Evolutionary conservation across 2,113 vertebrate species (phyloP).

Genomic region (Pao palembangensis): DNA sequence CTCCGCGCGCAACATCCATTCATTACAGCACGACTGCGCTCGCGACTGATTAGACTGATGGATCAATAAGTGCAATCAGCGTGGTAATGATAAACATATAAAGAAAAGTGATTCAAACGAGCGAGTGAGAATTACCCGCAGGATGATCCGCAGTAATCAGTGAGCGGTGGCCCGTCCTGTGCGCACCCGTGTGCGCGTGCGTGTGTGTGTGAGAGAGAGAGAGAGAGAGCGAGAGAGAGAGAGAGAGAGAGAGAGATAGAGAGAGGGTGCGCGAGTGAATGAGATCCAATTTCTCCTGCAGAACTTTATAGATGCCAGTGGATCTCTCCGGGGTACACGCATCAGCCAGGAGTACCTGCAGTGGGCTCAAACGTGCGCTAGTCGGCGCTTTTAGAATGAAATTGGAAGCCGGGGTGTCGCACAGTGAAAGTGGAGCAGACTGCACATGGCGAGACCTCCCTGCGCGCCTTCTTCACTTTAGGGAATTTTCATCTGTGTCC

Average conservation of each 20-base stretch:
- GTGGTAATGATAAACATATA: constrained; percentile 50
- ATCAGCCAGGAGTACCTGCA: constrained; percentile 14
- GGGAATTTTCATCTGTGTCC: background rate
- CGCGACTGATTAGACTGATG: constrained; percentile 50
- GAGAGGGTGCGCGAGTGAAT: background rate
- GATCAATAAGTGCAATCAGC: constrained; percentile 69
- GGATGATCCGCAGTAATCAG: constrained; percentile 32
- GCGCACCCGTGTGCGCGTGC: background rate
- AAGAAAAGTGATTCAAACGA: constrained; percentile 42
- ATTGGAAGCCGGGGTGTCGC: constrained; percentile 9
- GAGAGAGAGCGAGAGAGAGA: too few relatives aligned
- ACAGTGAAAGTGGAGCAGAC: constrained; percentile 1
- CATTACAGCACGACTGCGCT: constrained; percentile 37
- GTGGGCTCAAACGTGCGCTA: constrained; percentile 48
- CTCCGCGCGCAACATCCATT: constrained; percentile 24
- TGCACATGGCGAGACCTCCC: constrained; percentile 1
- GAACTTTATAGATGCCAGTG: constrained; percentile 14
- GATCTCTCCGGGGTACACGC: background rate
- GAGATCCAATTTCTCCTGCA: background rate
- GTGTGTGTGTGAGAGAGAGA: background rate
- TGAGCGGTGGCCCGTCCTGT: background rate
- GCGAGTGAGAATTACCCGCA: constrained; percentile 37
- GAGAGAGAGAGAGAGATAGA: background rate
- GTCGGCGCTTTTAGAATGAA: constrained; percentile 62
- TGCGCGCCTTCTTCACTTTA: background rate